phyloP scores from a whole-genome alignment of 2,888 invertebrate genomes.

The Scrobipalpa atriplicella region DNA sequence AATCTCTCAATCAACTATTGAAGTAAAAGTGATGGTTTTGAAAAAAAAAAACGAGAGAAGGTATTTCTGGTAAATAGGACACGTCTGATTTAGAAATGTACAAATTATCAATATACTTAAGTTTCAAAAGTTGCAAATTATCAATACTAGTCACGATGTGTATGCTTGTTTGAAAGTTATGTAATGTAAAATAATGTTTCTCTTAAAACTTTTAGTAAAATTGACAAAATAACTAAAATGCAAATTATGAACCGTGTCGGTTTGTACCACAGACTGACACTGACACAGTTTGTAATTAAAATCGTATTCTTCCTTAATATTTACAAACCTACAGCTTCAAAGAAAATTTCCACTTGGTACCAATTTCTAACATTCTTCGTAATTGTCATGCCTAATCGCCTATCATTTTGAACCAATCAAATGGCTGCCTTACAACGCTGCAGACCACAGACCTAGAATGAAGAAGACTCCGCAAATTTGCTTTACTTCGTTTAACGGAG shows the following conservation, averaged over 20 bases:
- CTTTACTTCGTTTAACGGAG: too few species aligned
- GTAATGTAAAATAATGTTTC: background rate
- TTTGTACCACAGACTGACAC: too few species aligned
- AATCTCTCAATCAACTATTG: background rate
- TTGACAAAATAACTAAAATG: background rate
- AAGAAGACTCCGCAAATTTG: too few species aligned
- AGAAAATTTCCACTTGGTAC: too few species aligned
- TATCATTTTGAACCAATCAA: conserved; percentile 23
- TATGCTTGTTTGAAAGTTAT: background rate
- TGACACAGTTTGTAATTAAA: background rate
- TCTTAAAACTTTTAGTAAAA: background rate
- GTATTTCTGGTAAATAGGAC: background rate
- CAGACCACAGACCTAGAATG: background rate
- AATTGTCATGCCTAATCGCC: conserved; percentile 19
- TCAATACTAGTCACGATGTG: background rate
- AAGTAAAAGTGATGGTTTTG: conserved; percentile 4
- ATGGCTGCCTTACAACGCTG: conserved; percentile 14
- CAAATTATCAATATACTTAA: background rate
- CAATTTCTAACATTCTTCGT: background rate
- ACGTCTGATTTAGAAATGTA: background rate
- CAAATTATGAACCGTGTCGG: too few species aligned
- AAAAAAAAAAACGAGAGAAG: background rate
- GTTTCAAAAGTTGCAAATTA: too few species aligned
- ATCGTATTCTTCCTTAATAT: background rate
- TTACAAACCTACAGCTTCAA: background rate